Base-by-base conservation (phyloP, 30 jellyfish, hydroid and myxozoan species). In the Hydra vulgaris region DNA sequence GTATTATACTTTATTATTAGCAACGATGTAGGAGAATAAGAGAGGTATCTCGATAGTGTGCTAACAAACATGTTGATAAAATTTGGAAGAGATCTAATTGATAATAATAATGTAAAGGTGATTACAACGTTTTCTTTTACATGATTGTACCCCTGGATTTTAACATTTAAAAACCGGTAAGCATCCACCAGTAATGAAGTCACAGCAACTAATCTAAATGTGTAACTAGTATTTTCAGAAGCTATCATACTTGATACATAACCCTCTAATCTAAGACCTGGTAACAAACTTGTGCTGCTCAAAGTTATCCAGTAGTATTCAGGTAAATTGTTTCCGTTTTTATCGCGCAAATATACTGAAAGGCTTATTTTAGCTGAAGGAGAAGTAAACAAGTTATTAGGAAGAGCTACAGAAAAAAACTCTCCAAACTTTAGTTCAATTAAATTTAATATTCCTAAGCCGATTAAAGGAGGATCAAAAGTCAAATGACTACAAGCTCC, bases 381-480 rank as follows among this genome's bases (percentile, higher is more conserved):
- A 40, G 61, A 69, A 12, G 61, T 40, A 75, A 90, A 90, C 66
- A 80, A 23, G 1, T 81, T 26, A 72, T 77, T 25, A 0, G 95
- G 84, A 21, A 90, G 53, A 26, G 71, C 20, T 72, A 54, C 54
- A 5, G 95, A 74, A 66, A 85, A 85, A 23, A 74, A 83, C 26
- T 72, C 88, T 3, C 97, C 95, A 52, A 74, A 79, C 52, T 52
- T 56, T 8, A 90, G 24, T 23, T 17, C 75, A 27, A 53, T 52
- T 7, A 76, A 27, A 20, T 76, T 80, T 23, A 80, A 78, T 0
- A 72, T 8, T 0, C 83, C 18, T 22, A 55, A 27, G 5, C 87
- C 73, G n/a, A 82, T 75, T 1, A 61, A 66, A 5, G 97, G 90
- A 12, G 97, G 82, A 21, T 81, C 81, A 67, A 83, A 53, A 0